Evolutionary conservation across 2,113 vertebrate genomes (phyloP), one percentile per base, ranked within the genome.

Genomic region (Brachyistius frenatus): DNA sequence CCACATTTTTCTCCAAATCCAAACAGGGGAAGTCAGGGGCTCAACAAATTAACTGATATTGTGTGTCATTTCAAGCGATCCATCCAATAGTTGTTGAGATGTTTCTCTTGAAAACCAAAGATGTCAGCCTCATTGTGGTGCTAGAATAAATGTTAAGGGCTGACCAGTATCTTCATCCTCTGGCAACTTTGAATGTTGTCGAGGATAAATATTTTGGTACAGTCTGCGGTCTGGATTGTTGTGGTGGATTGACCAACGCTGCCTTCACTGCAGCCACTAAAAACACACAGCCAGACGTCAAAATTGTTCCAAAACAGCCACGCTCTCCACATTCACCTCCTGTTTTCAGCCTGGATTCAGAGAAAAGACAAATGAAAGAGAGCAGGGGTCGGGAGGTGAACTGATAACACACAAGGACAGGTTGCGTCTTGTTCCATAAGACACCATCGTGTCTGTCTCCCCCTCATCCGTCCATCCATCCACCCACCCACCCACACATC

Each of bases 361-460:
- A 58, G 54, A 67, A 74, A 77, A 50, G 30, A 9, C 23, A 52
- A 78, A 76, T 44, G 53, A 75, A 73, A 77, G 3, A 66, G 47
- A 50, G 35, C 66, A 69, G 52, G 49, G 84, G 86, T 83, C 77
- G 88, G 16, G 13, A 83, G 89, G 89, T 91, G 80, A 86, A 66
- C 68, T 71, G 93, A 94, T 93, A 91, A 92, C 68, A 83, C 35
- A 31, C 49, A 64, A 81, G 64, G 82, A 84, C 87, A 86, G 88
- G 90, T 88, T 81, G 81, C 55, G 80, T 86, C 89, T 89, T 89
- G 90, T 92, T 89, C 89, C 41, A 85, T 81, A 73, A 85, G 73
- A 90, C 61, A 66, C 44, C 68, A 8, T 30, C 66, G 66, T 61
- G 81, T 87, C 85, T 74, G 66, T 84, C 82, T 70, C 60, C 73